These are phyloP conservation scores for Melipona bicolor DNA, from an alignment of 2,888 invertebrate species.

Conservation along the genomic window DNA sequence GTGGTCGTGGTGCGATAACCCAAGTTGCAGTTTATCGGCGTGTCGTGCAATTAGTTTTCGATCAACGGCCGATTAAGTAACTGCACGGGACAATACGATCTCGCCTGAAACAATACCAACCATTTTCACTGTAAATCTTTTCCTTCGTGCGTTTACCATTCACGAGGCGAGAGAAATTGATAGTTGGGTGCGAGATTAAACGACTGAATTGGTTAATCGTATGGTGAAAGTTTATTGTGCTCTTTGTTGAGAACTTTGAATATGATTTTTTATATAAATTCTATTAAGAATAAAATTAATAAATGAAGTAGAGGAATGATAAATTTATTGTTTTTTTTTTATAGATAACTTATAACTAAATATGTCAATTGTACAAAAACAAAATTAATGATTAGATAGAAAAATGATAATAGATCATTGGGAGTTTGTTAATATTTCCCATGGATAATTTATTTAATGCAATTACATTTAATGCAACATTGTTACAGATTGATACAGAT, in stretches of 20 bases:
- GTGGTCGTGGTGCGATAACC: slow-evolving; percentile 34
- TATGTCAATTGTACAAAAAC: background rate
- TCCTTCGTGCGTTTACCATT: background rate
- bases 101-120: background rate
- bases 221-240: background rate
- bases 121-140: background rate
- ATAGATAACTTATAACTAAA: too few species aligned
- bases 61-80: slow-evolving; percentile 40
- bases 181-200: background rate
- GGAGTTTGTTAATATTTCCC: background rate
- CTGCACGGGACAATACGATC: background rate
- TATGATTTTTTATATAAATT: too few species aligned
- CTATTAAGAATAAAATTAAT: background rate
- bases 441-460: background rate
- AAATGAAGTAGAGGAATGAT: background rate
- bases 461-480: background rate
- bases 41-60: slow-evolving; percentile 42
- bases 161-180: background rate
- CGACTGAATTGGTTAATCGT: background rate
- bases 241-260: background rate
- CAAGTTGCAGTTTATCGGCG: slow-evolving; percentile 36
- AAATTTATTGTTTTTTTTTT: background rate
- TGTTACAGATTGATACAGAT: background rate
- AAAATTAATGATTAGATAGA: background rate
- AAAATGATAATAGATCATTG: background rate